phyloP scores from a whole-genome alignment of 2,113 vertebrate genomes.

The Copsychus sechellarum region DNA sequence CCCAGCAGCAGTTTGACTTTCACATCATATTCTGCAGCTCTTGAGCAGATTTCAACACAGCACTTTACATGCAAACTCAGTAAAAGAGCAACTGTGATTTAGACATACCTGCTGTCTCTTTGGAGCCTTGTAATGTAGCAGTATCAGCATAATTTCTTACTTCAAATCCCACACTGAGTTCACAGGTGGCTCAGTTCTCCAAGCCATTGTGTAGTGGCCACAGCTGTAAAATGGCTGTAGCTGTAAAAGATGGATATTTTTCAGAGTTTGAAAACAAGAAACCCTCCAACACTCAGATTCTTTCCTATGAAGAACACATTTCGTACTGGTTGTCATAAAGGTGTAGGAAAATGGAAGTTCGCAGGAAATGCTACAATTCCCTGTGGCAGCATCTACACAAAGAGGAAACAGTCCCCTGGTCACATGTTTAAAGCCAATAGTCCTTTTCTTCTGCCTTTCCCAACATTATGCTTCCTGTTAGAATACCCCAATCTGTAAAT shows the following conservation, averaged over 20 bases:
- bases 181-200: neutral
- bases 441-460: neutral
- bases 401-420: neutral
- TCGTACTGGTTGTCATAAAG: constrained; percentile 11
- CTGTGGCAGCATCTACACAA: neutral
- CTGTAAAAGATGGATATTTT: neutral
- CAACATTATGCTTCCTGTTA: neutral
- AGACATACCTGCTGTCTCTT: neutral
- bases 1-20: neutral
- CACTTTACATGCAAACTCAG: neutral
- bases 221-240: neutral
- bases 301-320: neutral
- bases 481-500: neutral
- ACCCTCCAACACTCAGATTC: neutral
- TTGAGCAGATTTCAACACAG: neutral
- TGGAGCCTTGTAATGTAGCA: neutral
- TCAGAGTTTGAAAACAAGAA: neutral
- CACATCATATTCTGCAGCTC: neutral
- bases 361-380: constrained; percentile 21
- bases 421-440: neutral
- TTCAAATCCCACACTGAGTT: neutral
- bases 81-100: neutral
- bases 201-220: neutral
- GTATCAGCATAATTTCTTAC: neutral
- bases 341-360: neutral